Evolutionary conservation across 1,140 invertebrate genomes (phyloP).

Genomic region (Rhopalosiphum maidis): DNA sequence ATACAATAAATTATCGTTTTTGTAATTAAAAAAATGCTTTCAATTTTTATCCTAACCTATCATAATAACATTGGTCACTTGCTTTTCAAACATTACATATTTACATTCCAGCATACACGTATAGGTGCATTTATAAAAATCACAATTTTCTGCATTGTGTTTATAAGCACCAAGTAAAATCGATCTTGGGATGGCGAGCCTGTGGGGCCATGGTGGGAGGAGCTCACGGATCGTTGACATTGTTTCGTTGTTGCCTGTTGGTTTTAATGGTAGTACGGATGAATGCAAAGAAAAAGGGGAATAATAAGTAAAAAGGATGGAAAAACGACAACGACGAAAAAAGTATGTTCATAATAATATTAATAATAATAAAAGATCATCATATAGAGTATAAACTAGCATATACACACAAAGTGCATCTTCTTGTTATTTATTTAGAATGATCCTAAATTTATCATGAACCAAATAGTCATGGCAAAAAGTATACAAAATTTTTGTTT

Average conservation of each 20-base stretch:
- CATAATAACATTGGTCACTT: neutral
- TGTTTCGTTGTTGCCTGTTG: slow-evolving; percentile 30
- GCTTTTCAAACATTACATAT: neutral
- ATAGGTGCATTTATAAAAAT: slow-evolving; percentile 2
- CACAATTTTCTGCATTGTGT: slow-evolving; percentile 18
- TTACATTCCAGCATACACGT: neutral
- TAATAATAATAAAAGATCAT: slow-evolving; percentile 26
- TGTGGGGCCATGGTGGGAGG: slow-evolving; percentile 43
- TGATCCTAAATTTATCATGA: neutral
- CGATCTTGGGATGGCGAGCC: slow-evolving; percentile 30
- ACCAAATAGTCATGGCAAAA: neutral
- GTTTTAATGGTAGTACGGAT: slow-evolving; percentile 19
- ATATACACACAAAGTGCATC: neutral
- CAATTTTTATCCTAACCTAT: neutral
- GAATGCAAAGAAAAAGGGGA: neutral
- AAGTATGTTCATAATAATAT: slow-evolving; percentile 10
- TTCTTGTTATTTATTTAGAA: neutral
- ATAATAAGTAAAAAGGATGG: slow-evolving; percentile 42
- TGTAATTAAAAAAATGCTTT: neutral
- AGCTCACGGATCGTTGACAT: slow-evolving; percentile 55
- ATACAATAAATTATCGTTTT: neutral
- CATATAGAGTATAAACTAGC: neutral
- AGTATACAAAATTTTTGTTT: neutral
- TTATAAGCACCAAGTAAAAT: slow-evolving; percentile 43
- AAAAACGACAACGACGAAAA: slow-evolving; percentile 1